Base-by-base conservation (phyloP, 1,140 invertebrate genomes). In the Drosophila serrata region DNA sequence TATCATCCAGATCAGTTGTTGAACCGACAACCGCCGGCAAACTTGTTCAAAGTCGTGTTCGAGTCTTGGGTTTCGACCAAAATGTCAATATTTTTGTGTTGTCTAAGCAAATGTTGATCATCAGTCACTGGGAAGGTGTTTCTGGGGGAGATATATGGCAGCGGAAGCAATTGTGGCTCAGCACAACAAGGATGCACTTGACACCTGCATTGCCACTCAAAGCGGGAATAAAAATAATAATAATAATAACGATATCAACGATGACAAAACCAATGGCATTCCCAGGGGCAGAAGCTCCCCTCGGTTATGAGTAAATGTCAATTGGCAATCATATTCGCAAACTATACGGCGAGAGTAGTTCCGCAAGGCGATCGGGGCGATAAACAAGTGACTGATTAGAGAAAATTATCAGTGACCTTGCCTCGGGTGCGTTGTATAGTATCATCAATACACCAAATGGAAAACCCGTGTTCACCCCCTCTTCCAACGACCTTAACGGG, bases 321-420 rank as follows among this genome's bases (percentile, higher is more conserved):
- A 80, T 70, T 68, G 45, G 55, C 46, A 68, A 65, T 69, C 65
- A 69, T 69, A 69, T 69, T 67, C 37, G 46, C 60, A 19, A 39
- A 9, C 56, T 35, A 22, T n/a, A 55, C 29, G 35, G 45, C 60
- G 42, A 49, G 65, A 69, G 63, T 60, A 75, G 84, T 87, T 87
- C 85, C 84, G 84, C 84, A 80, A 88, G 68, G 39, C 59, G 72
- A 68, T 73, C 61, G 62, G 53, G n/a, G 46, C 51, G 78, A 81
- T 75, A 75, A 68, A 79, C 75, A 78, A 75, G 77, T 79, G 81
- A 75, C 80, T 84, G 84, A 88, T 88, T 88, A 80, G 72, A 88
- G 49, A 77, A 77, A 80, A 61, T 78, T 81, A 88, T 87, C 84
- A 88, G 77, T 46, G 53, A 75, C 85, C 85, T 80, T 75, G 76